A percentile compares a stretch with the other conserved stretches of the same genome.
phyloP scores from a whole-genome alignment of 2,113 vertebrate genomes.

The Saguinus imperator region DNA sequence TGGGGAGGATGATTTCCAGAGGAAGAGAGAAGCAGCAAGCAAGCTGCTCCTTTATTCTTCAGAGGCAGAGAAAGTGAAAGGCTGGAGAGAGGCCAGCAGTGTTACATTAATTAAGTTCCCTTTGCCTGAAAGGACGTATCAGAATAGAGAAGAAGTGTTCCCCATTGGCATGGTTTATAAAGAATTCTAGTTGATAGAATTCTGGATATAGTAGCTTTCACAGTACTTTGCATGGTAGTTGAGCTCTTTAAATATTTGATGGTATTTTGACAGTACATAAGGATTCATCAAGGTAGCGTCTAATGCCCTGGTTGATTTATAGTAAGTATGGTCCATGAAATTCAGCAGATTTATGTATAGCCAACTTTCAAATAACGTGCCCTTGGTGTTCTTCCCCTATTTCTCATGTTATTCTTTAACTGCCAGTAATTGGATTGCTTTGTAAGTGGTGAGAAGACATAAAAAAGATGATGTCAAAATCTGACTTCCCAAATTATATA shows the following conservation, averaged over 20 bases:
- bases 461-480: conserved; percentile 20
- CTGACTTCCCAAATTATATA: conserved; percentile 12
- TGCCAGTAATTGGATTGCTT: background rate
- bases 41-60: conserved; percentile 1
- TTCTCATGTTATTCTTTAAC: background rate
- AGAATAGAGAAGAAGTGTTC: background rate
- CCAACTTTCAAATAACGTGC: conserved; percentile 26
- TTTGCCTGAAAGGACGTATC: conserved; percentile 36
- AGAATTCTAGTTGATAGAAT: conserved; percentile 30
- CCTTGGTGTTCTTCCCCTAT: background rate
- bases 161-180: background rate
- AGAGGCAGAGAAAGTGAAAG: background rate
- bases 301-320: conserved; percentile 32
- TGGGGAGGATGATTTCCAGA: background rate
- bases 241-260: conserved; percentile 64
- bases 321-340: conserved; percentile 9
- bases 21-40: background rate
- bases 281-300: conserved; percentile 20
- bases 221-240: background rate
- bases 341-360: conserved; percentile 47
- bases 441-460: background rate
- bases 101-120: conserved; percentile 40
- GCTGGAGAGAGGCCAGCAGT: background rate
- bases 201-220: background rate
- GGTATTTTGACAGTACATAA: conserved; percentile 42